Percentiles rank a stretch among this genome's conserved stretches.
Evolutionary conservation across 2,888 invertebrate genomes (phyloP).

Genomic region (Latrodectus elegans): DNA sequence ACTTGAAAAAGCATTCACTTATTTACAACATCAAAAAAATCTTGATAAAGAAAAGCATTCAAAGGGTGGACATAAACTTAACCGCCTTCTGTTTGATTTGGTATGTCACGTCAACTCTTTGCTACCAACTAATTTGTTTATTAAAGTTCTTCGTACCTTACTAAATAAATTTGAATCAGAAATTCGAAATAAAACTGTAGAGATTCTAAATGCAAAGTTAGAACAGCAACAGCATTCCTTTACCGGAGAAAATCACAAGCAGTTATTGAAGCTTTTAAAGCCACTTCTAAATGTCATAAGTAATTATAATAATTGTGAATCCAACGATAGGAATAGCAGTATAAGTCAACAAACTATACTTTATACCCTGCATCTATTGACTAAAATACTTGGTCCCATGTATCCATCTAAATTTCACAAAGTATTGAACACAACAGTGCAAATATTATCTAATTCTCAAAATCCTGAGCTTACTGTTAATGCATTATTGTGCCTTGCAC

Average conservation of each 20-base stretch:
- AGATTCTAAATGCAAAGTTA: constrained; percentile 87
- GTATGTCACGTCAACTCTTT: constrained; percentile 78
- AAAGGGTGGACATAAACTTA: not conserved
- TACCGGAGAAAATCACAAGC: constrained; percentile 17
- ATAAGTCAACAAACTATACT: constrained; percentile 88
- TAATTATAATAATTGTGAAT: constrained; percentile 76
- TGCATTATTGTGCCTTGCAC: constrained; percentile 79
- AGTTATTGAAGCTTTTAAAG: constrained; percentile 71
- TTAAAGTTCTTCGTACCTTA: constrained; percentile 83
- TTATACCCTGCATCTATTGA: constrained; percentile 87
- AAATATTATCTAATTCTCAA: constrained; percentile 78
- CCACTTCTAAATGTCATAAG: constrained; percentile 80
- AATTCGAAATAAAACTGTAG: constrained; percentile 87
- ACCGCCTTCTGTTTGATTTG: constrained; percentile 40
- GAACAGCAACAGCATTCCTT: constrained; percentile 78
- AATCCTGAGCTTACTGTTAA: constrained; percentile 75
- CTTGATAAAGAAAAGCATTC: not conserved
- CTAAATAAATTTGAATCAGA: constrained; percentile 83
- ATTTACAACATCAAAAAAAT: constrained; percentile 71
- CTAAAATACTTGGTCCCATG: constrained; percentile 82
- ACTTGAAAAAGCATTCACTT: constrained; percentile 73
- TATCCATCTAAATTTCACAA: constrained; percentile 83
- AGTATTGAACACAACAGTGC: constrained; percentile 82
- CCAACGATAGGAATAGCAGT: constrained; percentile 79
- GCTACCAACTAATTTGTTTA: constrained; percentile 77